Percentiles rank a stretch among this genome's conserved stretches.
phyloP scores from a whole-genome alignment of 2,113 vertebrate species.

The Malaclemys terrapin region DNA sequence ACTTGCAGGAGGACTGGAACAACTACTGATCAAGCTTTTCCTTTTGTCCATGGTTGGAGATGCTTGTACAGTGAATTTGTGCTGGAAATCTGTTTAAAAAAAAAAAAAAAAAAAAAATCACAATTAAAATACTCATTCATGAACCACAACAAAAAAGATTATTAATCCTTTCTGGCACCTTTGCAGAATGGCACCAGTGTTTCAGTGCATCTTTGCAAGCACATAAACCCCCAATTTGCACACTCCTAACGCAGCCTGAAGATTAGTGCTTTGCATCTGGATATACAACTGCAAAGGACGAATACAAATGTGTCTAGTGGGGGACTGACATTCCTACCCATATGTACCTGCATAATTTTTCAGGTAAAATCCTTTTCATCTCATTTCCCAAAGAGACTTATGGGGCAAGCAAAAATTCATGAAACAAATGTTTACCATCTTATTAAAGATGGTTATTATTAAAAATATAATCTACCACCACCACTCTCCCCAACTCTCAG shows the following conservation, averaged over 20 bases:
- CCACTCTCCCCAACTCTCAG: neutral
- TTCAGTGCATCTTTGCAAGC: neutral
- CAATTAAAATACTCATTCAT: neutral
- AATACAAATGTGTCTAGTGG: neutral
- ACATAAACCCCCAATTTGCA: neutral
- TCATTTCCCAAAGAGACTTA: neutral
- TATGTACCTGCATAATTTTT: neutral
- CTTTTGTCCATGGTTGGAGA: conserved; percentile 95
- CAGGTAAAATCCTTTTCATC: neutral
- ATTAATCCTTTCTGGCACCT: neutral
- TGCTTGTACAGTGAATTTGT: conserved; percentile 98
- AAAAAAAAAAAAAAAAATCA: conserved; percentile 6
- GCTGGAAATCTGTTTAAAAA: conserved; percentile 92
- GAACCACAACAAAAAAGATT: neutral
- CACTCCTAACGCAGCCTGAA: neutral
- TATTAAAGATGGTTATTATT: neutral
- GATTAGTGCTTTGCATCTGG: neutral
- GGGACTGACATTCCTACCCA: neutral
- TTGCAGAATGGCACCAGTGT: neutral
- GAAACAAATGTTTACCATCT: neutral
- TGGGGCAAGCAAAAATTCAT: neutral
- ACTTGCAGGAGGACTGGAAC: conserved; percentile 93
- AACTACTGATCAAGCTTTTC: conserved; percentile 90
- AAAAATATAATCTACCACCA: neutral
- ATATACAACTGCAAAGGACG: neutral